Conservation (phyloP, 1,140 invertebrate genomes). For the Heterodera schachtii region DNA sequence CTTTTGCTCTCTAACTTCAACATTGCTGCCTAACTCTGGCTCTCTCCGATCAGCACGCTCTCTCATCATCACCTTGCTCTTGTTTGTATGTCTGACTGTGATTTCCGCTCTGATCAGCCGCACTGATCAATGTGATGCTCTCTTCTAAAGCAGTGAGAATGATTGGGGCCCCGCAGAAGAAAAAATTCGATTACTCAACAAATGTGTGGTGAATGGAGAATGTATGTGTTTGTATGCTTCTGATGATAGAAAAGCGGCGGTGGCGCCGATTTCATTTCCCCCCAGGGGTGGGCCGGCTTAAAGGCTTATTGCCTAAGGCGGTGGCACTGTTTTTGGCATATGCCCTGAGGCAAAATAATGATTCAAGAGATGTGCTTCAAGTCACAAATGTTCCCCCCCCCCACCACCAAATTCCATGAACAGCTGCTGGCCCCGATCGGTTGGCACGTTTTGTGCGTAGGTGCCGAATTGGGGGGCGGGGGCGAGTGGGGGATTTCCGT, state of each 20-base stretch:
- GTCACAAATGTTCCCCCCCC: background rate
- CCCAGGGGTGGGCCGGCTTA: no score
- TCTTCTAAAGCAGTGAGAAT: no score
- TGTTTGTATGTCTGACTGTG: background rate
- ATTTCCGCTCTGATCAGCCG: background rate
- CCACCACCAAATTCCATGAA: background rate
- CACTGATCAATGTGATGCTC: background rate
- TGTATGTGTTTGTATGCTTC: no score
- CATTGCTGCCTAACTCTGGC: no score
- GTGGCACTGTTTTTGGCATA: background rate
- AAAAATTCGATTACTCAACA: background rate
- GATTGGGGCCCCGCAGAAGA: background rate
- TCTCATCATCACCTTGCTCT: background rate
- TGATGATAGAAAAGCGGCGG: no score
- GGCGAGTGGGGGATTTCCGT: no score
- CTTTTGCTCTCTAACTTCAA: background rate
- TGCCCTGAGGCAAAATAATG: background rate
- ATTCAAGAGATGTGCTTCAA: background rate
- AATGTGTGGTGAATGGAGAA: background rate
- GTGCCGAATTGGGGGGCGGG: no score
- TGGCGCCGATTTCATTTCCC: background rate
- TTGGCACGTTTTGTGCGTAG: background rate
- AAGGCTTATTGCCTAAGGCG: background rate
- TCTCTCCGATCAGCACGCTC: background rate
- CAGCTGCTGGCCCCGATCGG: background rate